phyloP scores from a whole-genome alignment of 2,888 invertebrate species.

The Drosophila neutralis region DNA sequence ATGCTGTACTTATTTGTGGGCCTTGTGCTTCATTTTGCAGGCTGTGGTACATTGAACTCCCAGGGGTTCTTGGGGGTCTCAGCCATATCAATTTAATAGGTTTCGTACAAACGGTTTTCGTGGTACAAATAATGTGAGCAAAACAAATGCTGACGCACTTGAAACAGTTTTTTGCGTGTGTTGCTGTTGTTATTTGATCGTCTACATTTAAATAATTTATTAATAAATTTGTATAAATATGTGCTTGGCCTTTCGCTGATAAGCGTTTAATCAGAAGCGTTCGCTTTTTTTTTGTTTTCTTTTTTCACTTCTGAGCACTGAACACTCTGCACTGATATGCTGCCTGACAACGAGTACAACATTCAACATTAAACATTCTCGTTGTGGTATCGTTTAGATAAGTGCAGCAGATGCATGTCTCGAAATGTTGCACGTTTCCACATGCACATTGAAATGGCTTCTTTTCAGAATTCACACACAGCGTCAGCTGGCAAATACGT shows the following conservation, averaged over 20 bases:
- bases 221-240: slow-evolving; percentile 34
- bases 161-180: slow-evolving; percentile 4
- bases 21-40: neutral
- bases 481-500: slow-evolving; percentile 75
- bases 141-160: slow-evolving; percentile 60
- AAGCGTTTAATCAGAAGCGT: slow-evolving; percentile 33
- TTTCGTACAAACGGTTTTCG: slow-evolving; percentile 49
- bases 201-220: slow-evolving; percentile 55
- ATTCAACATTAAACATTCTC: slow-evolving; percentile 14
- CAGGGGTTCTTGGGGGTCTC: neutral
- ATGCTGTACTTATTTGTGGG: neutral
- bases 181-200: slow-evolving; percentile 37
- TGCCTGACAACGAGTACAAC: slow-evolving; percentile 2
- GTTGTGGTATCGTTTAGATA: slow-evolving; percentile 34
- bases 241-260: slow-evolving; percentile 39
- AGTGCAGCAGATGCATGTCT: neutral
- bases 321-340: neutral
- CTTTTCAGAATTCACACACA: slow-evolving; percentile 47
- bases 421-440: slow-evolving; percentile 9
- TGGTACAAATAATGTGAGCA: slow-evolving; percentile 33
- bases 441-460: slow-evolving; percentile 40
- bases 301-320: neutral
- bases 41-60: neutral
- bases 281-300: neutral
- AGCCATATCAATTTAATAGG: slow-evolving; percentile 37